These are phyloP conservation scores for Junonia oenone DNA, from an alignment of 2,888 invertebrate species.

Conservation along the genomic window DNA sequence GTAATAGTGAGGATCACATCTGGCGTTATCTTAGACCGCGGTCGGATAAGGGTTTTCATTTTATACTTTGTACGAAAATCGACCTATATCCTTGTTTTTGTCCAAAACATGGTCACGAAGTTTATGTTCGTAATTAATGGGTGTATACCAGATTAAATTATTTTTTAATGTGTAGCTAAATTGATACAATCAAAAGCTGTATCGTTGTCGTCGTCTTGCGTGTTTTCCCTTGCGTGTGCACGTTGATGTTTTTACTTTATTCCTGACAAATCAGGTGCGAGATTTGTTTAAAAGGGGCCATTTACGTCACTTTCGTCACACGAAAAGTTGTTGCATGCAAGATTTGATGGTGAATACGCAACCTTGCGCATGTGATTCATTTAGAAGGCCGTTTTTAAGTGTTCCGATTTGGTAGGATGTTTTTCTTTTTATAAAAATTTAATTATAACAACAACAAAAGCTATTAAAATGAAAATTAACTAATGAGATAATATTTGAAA, in stretches of 20 bases:
- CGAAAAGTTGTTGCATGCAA: not conserved
- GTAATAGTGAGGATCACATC: too few relatives aligned
- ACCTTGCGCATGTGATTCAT: too few relatives aligned
- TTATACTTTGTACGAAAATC: constrained; percentile 3
- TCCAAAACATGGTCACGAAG: not conserved
- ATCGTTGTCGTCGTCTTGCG: not conserved
- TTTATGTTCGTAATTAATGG: not conserved
- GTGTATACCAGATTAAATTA: not conserved
- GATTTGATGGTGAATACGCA: not conserved
- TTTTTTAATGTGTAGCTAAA: too few relatives aligned
- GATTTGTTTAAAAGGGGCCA: not conserved
- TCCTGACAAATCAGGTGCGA: not conserved
- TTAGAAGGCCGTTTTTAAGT: too few relatives aligned
- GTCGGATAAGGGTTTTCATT: constrained; percentile 16
- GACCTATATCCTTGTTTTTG: not conserved
- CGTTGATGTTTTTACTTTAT: not conserved
- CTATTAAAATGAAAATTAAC: too few relatives aligned
- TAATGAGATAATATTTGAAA: too few relatives aligned
- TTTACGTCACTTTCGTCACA: not conserved
- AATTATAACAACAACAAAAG: too few relatives aligned
- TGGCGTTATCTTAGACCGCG: constrained; percentile 19
- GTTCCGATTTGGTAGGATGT: too few relatives aligned
- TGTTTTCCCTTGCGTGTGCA: not conserved
- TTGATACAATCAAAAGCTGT: too few relatives aligned
- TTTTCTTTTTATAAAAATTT: too few relatives aligned